Conservation (phyloP, 2,888 invertebrate species). For the Eupelmus urozonus region DNA sequence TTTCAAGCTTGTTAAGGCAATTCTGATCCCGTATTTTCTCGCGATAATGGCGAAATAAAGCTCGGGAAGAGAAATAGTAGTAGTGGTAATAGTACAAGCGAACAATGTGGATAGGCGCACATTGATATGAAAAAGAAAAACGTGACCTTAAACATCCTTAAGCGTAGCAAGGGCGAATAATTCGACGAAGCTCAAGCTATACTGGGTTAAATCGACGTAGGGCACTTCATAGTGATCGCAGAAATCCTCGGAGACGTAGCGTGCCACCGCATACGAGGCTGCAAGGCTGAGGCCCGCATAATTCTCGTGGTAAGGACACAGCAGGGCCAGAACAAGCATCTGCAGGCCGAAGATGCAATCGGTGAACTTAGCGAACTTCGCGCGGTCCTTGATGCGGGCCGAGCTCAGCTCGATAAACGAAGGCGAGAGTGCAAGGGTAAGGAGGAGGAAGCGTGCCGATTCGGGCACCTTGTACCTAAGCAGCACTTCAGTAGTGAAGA, state of each 20-base stretch:
- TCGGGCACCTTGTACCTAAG: constrained; percentile 67
- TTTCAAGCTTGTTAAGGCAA: constrained; percentile 52
- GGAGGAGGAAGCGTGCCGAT: constrained; percentile 67
- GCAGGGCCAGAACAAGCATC: constrained; percentile 63
- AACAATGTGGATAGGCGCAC: too few species aligned
- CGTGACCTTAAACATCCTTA: constrained; percentile 64
- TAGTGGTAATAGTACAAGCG: too few species aligned
- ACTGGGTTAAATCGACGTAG: constrained; percentile 72
- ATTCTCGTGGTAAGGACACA: constrained; percentile 68
- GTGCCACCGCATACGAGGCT: constrained; percentile 69
- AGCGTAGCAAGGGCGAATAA: constrained; percentile 70
- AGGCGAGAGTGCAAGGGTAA: constrained; percentile 68
- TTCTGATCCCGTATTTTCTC: constrained; percentile 17
- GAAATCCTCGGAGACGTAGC: constrained; percentile 72
- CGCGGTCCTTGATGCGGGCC: constrained; percentile 65
- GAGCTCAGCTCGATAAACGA: constrained; percentile 68
- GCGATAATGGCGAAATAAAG: not conserved
- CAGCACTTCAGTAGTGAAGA: constrained; percentile 72
- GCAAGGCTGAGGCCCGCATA: constrained; percentile 71
- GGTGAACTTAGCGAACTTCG: constrained; percentile 65
- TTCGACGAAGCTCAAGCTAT: constrained; percentile 72
- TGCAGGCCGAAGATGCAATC: constrained; percentile 67
- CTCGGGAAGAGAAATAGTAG: not conserved
- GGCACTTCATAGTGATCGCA: constrained; percentile 74
- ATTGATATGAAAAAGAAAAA: too few species aligned